phyloP scores from a whole-genome alignment of 2,797 vertebrate species.

The Lithobates pipiens region DNA sequence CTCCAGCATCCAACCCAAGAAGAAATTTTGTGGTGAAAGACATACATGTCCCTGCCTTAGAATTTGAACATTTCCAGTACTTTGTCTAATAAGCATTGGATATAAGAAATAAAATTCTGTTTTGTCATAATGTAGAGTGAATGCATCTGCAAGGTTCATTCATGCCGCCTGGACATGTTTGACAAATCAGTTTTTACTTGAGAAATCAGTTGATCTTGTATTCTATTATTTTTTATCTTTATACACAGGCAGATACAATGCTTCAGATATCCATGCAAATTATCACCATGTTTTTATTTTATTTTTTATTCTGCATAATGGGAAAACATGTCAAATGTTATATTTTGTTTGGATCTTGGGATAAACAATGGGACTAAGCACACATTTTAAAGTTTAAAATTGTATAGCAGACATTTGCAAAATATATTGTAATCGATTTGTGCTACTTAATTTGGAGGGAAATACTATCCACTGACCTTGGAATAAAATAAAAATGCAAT shows the following conservation, averaged over 20 bases:
- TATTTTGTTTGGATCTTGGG: slow-evolving; percentile 79
- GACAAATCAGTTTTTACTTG: slow-evolving; percentile 86
- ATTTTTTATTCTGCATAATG: slow-evolving; percentile 72
- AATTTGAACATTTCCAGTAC: slow-evolving; percentile 85
- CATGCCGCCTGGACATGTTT: slow-evolving; percentile 85
- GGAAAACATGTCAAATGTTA: slow-evolving; percentile 79
- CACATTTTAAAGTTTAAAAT: slow-evolving; percentile 21
- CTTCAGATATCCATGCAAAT: slow-evolving; percentile 81
- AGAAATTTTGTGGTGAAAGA: slow-evolving; percentile 83
- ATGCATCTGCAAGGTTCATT: slow-evolving; percentile 85
- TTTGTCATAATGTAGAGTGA: slow-evolving; percentile 79
- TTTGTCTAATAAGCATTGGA: slow-evolving; percentile 79
- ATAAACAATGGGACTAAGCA: slow-evolving; percentile 70
- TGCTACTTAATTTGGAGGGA: slow-evolving; percentile 7
- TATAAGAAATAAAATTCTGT: slow-evolving; percentile 75
- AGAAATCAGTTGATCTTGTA: slow-evolving; percentile 98
- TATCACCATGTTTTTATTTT: slow-evolving; percentile 73
- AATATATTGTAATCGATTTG: slow-evolving; percentile 7
- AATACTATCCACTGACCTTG: neutral
- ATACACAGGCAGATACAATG: slow-evolving; percentile 86
- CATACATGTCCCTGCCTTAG: slow-evolving; percentile 86
- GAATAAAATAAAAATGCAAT: neutral
- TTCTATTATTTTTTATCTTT: slow-evolving; percentile 99
- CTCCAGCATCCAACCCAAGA: slow-evolving; percentile 87
- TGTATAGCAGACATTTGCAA: slow-evolving; percentile 8